Base-by-base conservation (phyloP, 2,888 invertebrate genomes). In the Formica aserva region DNA sequence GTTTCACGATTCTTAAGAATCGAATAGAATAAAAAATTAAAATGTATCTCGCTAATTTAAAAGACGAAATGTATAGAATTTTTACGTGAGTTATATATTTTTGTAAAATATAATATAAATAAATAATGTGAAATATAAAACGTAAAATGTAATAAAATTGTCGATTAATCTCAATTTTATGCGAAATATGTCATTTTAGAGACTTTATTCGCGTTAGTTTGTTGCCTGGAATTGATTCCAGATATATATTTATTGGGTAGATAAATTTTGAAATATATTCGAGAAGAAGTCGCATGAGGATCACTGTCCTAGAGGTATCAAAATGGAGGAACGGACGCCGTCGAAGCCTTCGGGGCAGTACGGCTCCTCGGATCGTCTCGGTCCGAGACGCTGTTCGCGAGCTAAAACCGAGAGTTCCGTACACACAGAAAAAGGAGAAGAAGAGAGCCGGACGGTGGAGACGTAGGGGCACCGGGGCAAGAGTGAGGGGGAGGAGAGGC, bases 291-390 rank as follows among this genome's bases (percentile, higher is more conserved):
- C 67, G 86, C 41, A 91, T 92, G 91, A 92, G 91, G 89, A 91
- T 85, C 91, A 91, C 91, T 92, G 92, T 89, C 88, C 88, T 90
- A 91, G 91, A 88, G 89, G 87, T 86, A 91, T 89, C 87, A 83
- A 90, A 88, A 91, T 91, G 88, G 86, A 90, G 86, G 88, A 90
- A 77, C 80, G 60, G 78, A 84, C 80, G 86, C 45, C 83, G 86
- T 81, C 72, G 88, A 91, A 86, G 91, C 87, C 88, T 84, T 60
- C 85, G 83, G 87, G 90, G 85, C 89, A 69, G 86, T 91, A 89
- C 81, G 88, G 88, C 86, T 86, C 84, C 85, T 71, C 52, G 65
- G 87, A 88, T 88, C 87, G 88, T 88, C 90, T 91, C 84, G 82
- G 80, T 78, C 85, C 85, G 88, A 90, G 84, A 52, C 52, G 89